These are phyloP conservation scores for Pemphredon lugubris DNA, from an alignment of 2,888 invertebrate genomes.

Conservation along the genomic window DNA sequence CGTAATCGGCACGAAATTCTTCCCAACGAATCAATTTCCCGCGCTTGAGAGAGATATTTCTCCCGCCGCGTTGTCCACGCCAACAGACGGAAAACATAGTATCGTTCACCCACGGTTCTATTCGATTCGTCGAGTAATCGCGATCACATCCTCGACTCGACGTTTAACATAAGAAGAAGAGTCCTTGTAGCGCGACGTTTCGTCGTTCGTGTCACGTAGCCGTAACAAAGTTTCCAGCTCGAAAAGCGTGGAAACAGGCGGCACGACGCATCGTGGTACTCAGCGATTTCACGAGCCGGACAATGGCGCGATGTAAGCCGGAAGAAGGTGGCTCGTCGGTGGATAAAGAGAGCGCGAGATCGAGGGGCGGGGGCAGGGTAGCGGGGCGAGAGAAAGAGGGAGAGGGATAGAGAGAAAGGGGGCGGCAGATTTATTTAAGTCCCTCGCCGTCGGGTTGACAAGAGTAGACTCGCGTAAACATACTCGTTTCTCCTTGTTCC, in stretches of 20 bases:
- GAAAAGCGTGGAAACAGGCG: constrained; percentile 48
- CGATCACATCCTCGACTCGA: no score
- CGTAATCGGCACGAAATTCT: no score
- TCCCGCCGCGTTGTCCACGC: no score
- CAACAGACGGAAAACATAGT: no score
- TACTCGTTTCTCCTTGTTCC: constrained; percentile 79
- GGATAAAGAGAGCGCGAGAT: constrained; percentile 37
- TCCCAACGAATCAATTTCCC: no score
- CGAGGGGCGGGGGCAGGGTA: constrained; percentile 68
- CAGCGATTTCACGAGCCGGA: constrained; percentile 51
- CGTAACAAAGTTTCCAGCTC: constrained; percentile 44
- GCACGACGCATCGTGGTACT: constrained; percentile 31
- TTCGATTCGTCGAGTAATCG: no score
- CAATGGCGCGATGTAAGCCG: constrained; percentile 60
- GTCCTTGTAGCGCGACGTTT: constrained; percentile 29
- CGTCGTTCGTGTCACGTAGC: constrained; percentile 36
- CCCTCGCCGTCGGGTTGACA: constrained; percentile 78
- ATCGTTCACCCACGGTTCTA: no score
- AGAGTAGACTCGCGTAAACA: constrained; percentile 81
- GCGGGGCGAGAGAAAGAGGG: neutral
- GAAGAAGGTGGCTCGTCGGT: constrained; percentile 53
- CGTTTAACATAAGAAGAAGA: no score
- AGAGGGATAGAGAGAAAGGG: constrained; percentile 29
- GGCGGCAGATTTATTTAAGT: constrained; percentile 79
- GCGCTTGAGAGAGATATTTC: no score